Conservation (phyloP, 2,113 vertebrate species). For the Melanotaenia duboulayi region DNA sequence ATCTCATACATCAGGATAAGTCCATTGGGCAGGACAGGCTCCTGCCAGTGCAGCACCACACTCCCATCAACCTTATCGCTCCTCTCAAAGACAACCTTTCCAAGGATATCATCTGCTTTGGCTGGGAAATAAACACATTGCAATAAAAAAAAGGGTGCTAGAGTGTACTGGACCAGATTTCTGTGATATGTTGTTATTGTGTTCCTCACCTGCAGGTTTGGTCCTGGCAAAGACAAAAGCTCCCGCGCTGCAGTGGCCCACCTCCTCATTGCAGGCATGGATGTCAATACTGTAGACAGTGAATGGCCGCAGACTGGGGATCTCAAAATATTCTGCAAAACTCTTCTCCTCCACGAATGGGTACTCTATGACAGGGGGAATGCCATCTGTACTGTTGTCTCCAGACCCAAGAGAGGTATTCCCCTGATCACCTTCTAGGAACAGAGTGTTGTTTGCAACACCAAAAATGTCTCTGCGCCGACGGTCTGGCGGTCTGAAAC, state of each 20-base stretch:
- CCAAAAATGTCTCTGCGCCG: slow-evolving; percentile 89
- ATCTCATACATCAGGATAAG: slow-evolving; percentile 97
- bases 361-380: slow-evolving; percentile 86
- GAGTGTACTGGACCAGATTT: background rate
- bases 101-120: slow-evolving; percentile 94
- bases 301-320: slow-evolving; percentile 90
- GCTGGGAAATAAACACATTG: slow-evolving; percentile 77
- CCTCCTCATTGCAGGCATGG: slow-evolving; percentile 95
- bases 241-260: slow-evolving; percentile 91
- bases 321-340: slow-evolving; percentile 87
- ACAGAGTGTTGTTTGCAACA: slow-evolving; percentile 85
- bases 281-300: slow-evolving; percentile 97
- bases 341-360: slow-evolving; percentile 89
- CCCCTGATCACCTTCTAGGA: slow-evolving; percentile 60
- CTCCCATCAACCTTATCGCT: slow-evolving; percentile 88
- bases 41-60: slow-evolving; percentile 90
- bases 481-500: slow-evolving; percentile 85
- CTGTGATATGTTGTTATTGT: background rate
- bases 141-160: background rate
- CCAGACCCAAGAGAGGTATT: slow-evolving; percentile 78
- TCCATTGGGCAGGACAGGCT: slow-evolving; percentile 92
- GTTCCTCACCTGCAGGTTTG: slow-evolving; percentile 91
- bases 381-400: slow-evolving; percentile 83
- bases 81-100: slow-evolving; percentile 85
- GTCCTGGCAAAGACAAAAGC: slow-evolving; percentile 96